A percentile compares a stretch with the other conserved stretches of the same genome.
Evolutionary conservation across 2,888 invertebrate species (phyloP).

Genomic region (Andricus curvator): DNA sequence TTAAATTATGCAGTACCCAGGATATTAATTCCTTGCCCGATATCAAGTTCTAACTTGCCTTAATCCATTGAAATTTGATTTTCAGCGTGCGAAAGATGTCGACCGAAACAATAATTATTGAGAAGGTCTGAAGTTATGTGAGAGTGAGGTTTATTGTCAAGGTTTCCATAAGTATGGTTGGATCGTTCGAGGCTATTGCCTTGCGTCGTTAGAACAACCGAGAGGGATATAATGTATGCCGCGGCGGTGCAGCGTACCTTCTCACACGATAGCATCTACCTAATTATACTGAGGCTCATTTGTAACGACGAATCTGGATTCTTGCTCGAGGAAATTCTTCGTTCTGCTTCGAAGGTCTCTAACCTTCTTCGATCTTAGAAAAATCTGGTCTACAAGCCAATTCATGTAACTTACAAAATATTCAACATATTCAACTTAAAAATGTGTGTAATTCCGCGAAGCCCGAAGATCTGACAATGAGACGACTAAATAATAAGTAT

Average conservation of each 20-base stretch:
- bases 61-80: too few relatives aligned
- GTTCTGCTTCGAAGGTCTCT: constrained; percentile 61
- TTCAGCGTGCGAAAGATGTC: not conserved
- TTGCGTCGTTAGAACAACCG: constrained; percentile 66
- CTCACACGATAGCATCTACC: constrained; percentile 74
- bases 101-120: not conserved
- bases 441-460: not conserved
- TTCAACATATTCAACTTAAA: not conserved
- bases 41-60: too few relatives aligned
- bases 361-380: constrained; percentile 35
- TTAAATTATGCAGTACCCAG: too few relatives aligned
- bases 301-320: constrained; percentile 73
- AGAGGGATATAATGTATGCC: constrained; percentile 58
- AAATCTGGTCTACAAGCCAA: not conserved
- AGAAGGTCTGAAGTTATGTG: not conserved
- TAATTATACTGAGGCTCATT: constrained; percentile 73
- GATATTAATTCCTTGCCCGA: too few relatives aligned
- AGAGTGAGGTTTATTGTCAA: constrained; percentile 64
- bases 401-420: not conserved
- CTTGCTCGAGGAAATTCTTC: constrained; percentile 70
- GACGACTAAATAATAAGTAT: too few relatives aligned
- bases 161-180: constrained; percentile 61
- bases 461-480: too few relatives aligned
- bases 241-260: constrained; percentile 64
- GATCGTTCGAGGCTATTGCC: constrained; percentile 58